A percentile compares a stretch with the other conserved stretches of the same genome.
phyloP scores from a whole-genome alignment of 2,113 vertebrate genomes.

The Saccopteryx bilineata region DNA sequence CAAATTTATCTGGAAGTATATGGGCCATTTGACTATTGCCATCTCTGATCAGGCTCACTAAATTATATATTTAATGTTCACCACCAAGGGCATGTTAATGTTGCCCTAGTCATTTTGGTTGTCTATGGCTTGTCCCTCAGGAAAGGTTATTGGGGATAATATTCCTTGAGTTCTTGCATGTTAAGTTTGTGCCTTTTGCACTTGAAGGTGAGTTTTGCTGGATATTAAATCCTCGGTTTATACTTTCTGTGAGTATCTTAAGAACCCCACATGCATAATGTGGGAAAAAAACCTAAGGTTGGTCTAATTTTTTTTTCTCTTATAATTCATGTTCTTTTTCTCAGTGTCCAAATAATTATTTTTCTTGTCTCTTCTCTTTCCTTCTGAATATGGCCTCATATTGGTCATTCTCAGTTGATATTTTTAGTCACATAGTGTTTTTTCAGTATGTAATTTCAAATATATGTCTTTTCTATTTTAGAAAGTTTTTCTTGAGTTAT shows the following conservation, averaged over 20 bases:
- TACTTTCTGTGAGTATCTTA: constrained; percentile 2
- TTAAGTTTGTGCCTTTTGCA: constrained; percentile 8
- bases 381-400: background rate
- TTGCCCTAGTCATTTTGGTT: background rate
- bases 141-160: background rate
- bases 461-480: constrained; percentile 5
- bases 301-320: background rate
- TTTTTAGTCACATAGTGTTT: background rate
- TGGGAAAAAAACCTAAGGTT: background rate
- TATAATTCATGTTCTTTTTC: constrained; percentile 40
- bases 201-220: constrained; percentile 28
- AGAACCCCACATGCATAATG: too few relatives aligned
- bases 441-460: background rate
- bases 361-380: background rate
- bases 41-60: too few relatives aligned
- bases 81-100: background rate
- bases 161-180: background rate
- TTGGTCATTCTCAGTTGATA: constrained; percentile 12
- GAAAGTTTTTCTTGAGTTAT: background rate
- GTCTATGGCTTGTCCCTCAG: background rate
- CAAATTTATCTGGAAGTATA: too few relatives aligned
- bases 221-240: background rate
- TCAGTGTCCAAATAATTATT: background rate
- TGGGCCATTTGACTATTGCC: too few relatives aligned
- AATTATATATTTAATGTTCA: background rate